Percentiles rank a stretch among this genome's conserved stretches.
Conservation (phyloP, 2,888 invertebrate species). For the Allacma fusca region DNA sequence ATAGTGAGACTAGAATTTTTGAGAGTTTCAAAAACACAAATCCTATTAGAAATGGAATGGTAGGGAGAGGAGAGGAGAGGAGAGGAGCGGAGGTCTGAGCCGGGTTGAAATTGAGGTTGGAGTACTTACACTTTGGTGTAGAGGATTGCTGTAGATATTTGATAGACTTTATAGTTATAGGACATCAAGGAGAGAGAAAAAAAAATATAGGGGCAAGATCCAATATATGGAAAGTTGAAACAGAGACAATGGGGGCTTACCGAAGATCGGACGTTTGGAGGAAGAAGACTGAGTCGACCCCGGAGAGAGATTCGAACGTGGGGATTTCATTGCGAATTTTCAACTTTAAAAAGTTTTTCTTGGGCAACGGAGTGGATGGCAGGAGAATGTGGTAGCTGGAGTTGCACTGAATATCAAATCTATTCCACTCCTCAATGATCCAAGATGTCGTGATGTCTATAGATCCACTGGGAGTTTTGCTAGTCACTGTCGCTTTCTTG, state of each 20-base stretch:
- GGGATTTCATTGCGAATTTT: slow-evolving; percentile 57
- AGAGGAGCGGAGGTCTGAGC: too few relatives aligned
- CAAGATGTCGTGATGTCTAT: slow-evolving; percentile 52
- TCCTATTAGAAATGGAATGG: too few relatives aligned
- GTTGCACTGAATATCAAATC: slow-evolving; percentile 53
- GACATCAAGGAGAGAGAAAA: not conserved
- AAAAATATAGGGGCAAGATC: not conserved
- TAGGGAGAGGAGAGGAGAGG: too few relatives aligned
- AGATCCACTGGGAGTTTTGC: slow-evolving; percentile 50
- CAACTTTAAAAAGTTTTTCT: slow-evolving; percentile 50
- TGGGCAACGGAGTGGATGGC: slow-evolving; percentile 15
- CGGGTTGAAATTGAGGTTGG: too few relatives aligned
- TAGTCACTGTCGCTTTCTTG: slow-evolving; percentile 50
- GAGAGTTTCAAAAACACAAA: too few relatives aligned
- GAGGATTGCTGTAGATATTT: too few relatives aligned
- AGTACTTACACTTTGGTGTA: too few relatives aligned
- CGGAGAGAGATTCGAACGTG: slow-evolving; percentile 44
- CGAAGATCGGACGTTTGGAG: slow-evolving; percentile 40
- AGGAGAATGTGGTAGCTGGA: slow-evolving; percentile 49
- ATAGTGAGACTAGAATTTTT: too few relatives aligned
- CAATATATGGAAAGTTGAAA: slow-evolving; percentile 19
- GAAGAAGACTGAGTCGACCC: slow-evolving; percentile 50
- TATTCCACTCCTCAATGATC: slow-evolving; percentile 55
- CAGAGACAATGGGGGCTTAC: slow-evolving; percentile 25
- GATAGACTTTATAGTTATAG: too few relatives aligned